Conservation (phyloP, 2,888 invertebrate genomes). For the Lathronympha strigana region DNA sequence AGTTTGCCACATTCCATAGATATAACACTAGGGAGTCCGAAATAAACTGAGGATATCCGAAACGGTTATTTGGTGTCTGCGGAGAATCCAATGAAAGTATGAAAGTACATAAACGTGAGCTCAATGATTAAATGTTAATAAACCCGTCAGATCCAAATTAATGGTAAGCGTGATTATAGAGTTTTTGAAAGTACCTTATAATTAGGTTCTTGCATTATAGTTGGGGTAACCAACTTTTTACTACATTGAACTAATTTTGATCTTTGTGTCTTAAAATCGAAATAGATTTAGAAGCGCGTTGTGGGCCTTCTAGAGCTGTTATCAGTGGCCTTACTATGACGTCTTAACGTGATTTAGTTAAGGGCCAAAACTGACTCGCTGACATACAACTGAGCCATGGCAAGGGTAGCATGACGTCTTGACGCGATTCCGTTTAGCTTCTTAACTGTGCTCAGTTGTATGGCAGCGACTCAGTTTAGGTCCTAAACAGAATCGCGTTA, state of each 20-base stretch:
- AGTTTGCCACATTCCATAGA: neutral
- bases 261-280: neutral
- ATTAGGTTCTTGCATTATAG: neutral
- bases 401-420: no score
- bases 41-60: neutral
- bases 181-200: no score
- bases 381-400: no score
- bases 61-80: neutral
- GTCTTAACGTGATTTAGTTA: no score
- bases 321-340: no score
- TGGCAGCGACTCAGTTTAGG: no score
- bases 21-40: neutral
- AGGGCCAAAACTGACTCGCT: no score
- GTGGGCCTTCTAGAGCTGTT: no score
- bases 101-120: neutral
- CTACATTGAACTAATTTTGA: neutral
- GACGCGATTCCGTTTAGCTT: no score
- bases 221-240: neutral
- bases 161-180: neutral
- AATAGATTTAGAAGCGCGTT: no score
- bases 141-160: constrained; percentile 14
- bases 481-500: no score
- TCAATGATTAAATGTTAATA: constrained; percentile 4
- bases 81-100: neutral
- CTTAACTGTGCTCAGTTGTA: no score